Conservation (phyloP, 2,888 invertebrate species). For the Yponomeuta sedellus region DNA sequence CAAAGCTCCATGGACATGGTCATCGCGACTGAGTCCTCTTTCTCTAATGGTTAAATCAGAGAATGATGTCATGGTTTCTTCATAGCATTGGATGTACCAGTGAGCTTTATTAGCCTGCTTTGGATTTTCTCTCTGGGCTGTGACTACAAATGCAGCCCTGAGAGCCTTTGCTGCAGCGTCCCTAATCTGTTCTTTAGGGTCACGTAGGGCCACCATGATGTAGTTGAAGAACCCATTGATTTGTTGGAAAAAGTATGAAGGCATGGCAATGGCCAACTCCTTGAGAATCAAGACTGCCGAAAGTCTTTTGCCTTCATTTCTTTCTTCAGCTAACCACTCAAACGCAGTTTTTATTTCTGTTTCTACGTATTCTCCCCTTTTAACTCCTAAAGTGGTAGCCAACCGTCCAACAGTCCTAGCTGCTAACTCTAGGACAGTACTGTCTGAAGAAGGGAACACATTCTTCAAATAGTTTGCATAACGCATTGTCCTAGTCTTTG, state of each 20-base stretch:
- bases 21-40: slow-evolving; percentile 88
- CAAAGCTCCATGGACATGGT: slow-evolving; percentile 93
- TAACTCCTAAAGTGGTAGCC: slow-evolving; percentile 91
- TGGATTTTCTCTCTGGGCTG: slow-evolving; percentile 94
- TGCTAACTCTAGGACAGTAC: slow-evolving; percentile 93
- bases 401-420: slow-evolving; percentile 96
- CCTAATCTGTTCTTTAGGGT: slow-evolving; percentile 92
- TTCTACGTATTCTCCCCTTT: slow-evolving; percentile 96
- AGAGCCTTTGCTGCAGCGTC: slow-evolving; percentile 95
- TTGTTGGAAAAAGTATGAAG: slow-evolving; percentile 97
- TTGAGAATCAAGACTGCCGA: slow-evolving; percentile 94
- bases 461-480: slow-evolving; percentile 95
- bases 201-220: slow-evolving; percentile 92
- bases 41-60: slow-evolving; percentile 73
- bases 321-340: slow-evolving; percentile 94
- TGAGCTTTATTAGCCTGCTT: slow-evolving; percentile 91
- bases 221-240: slow-evolving; percentile 93
- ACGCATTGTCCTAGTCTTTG: slow-evolving; percentile 89
- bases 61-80: slow-evolving; percentile 89
- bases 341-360: slow-evolving; percentile 95
- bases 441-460: slow-evolving; percentile 91
- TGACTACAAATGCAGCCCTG: slow-evolving; percentile 94
- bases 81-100: slow-evolving; percentile 95
- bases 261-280: slow-evolving; percentile 96
- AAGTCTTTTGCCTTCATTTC: slow-evolving; percentile 92